Conservation (phyloP, 2,888 invertebrate genomes). For the Thyatira batis region DNA sequence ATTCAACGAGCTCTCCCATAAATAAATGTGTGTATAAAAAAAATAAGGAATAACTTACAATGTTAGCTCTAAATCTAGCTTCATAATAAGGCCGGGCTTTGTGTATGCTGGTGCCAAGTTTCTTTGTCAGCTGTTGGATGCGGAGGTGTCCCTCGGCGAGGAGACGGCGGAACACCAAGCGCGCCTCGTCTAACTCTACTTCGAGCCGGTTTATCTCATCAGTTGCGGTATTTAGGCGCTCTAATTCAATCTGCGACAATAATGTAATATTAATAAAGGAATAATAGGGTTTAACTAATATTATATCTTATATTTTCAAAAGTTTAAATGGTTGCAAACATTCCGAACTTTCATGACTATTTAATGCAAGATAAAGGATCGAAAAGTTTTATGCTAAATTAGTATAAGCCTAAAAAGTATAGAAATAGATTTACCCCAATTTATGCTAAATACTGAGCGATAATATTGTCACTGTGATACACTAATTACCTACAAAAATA, state of each 20-base stretch:
- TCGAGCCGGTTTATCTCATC: slow-evolving; percentile 96
- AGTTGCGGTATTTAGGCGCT: slow-evolving; percentile 93
- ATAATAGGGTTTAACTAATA: too few species aligned
- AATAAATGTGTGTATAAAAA: background rate
- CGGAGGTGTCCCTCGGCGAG: slow-evolving; percentile 91
- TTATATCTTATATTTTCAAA: slow-evolving; percentile 5
- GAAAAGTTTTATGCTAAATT: too few species aligned
- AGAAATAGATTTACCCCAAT: too few species aligned
- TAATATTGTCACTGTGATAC: slow-evolving; percentile 7
- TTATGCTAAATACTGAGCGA: too few species aligned
- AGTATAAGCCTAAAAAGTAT: background rate
- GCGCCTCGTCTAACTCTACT: slow-evolving; percentile 93
- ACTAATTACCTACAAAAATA: slow-evolving; percentile 47
- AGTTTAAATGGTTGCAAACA: slow-evolving; percentile 9
- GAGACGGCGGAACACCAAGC: slow-evolving; percentile 90
- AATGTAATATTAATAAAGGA: slow-evolving; percentile 1
- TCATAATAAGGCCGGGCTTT: slow-evolving; percentile 96
- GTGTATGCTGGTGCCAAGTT: slow-evolving; percentile 92
- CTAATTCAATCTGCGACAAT: slow-evolving; percentile 88
- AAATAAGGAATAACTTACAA: slow-evolving; percentile 74
- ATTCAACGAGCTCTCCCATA: too few species aligned
- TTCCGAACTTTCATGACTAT: too few species aligned
- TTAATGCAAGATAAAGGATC: too few species aligned
- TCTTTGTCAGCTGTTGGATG: slow-evolving; percentile 90
- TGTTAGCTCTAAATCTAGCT: slow-evolving; percentile 91